phyloP scores from a whole-genome alignment of 2,797 vertebrate genomes.

The Xerus rutilus region DNA sequence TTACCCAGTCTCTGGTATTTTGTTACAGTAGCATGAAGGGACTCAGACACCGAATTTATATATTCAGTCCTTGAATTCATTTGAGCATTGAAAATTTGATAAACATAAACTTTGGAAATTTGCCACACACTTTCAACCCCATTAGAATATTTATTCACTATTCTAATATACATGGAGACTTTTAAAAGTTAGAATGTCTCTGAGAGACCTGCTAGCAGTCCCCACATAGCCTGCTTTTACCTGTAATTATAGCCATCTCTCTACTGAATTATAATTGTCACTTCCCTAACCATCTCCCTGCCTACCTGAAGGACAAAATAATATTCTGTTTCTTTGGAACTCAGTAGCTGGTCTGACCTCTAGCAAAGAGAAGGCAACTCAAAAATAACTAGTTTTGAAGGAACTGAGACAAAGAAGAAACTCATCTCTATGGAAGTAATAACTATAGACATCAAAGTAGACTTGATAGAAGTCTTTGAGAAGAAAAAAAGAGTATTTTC shows the following conservation, averaged over 20 bases:
- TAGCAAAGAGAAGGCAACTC: background rate
- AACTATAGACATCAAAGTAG: constrained; percentile 5
- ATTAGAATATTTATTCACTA: background rate
- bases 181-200: background rate
- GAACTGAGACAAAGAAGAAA: background rate
- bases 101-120: constrained; percentile 1
- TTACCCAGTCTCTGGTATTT: background rate
- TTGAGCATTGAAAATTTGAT: background rate
- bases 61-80: background rate
- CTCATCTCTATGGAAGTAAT: background rate
- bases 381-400: background rate
- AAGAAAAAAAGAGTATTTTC: constrained; percentile 4
- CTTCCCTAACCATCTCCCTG: background rate
- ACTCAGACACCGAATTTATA: background rate
- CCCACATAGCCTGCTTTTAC: background rate
- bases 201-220: background rate
- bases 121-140: background rate
- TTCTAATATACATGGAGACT: background rate
- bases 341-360: background rate
- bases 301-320: background rate
- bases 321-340: background rate
- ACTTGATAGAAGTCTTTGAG: background rate
- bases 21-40: background rate
- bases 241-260: background rate
- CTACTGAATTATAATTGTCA: background rate